A percentile compares a stretch with the other conserved stretches of the same genome.
Evolutionary conservation across 2,113 vertebrate genomes (phyloP).

Genomic region (Chauna torquata): DNA sequence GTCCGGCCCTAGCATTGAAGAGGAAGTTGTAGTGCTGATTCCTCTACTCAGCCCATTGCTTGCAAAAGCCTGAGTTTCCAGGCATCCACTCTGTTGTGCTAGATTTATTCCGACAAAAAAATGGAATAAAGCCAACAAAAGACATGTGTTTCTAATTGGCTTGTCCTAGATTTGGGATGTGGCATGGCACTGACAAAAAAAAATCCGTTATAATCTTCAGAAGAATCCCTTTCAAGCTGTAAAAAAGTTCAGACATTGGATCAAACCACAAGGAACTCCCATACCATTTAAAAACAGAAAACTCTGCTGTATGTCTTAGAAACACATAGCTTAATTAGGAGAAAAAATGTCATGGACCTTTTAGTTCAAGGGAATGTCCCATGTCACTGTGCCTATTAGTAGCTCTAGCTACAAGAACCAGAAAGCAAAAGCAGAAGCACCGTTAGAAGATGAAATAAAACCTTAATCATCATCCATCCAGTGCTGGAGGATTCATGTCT

Average conservation of each 20-base stretch:
- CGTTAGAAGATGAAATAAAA: background rate
- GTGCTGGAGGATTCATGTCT: background rate
- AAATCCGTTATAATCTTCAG: background rate
- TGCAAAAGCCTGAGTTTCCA: background rate
- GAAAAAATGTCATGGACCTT: background rate
- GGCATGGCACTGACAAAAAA: background rate
- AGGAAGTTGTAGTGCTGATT: rapidly evolving
- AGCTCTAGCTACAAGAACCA: background rate
- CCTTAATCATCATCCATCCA: rapidly evolving
- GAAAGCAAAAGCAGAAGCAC: background rate
- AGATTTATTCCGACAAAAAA: background rate
- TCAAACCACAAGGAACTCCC: background rate
- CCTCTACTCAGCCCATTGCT: background rate
- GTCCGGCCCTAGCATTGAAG: background rate
- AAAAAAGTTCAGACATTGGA: background rate
- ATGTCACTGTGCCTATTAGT: background rate
- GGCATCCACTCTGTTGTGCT: background rate
- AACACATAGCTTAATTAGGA: background rate
- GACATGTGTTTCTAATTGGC: background rate
- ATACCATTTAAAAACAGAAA: background rate
- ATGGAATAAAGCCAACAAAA: constrained; percentile 14
- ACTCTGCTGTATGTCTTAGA: background rate
- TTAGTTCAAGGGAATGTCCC: background rate
- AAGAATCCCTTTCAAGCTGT: background rate
- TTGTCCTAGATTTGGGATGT: background rate